These are phyloP conservation scores for Oophaga sylvatica DNA, from an alignment of 2,797 vertebrate species.

Conservation along the genomic window DNA sequence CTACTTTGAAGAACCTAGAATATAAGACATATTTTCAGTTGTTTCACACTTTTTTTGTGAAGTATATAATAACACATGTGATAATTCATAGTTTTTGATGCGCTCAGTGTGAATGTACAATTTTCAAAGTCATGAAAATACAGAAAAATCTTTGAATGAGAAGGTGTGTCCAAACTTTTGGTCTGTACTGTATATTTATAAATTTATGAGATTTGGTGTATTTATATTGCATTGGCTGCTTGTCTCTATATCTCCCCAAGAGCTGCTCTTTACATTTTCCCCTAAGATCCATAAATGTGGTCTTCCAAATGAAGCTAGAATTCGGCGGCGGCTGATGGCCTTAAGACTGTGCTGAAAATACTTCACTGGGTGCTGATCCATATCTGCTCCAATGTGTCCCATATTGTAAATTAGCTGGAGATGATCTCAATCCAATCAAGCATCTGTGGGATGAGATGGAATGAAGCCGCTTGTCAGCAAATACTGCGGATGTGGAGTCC, in stretches of 20 bases:
- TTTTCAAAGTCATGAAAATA: too few species aligned
- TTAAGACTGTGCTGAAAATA: not conserved
- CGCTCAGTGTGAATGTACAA: too few species aligned
- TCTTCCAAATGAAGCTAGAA: not conserved
- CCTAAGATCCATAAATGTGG: not conserved
- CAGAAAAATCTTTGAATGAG: too few species aligned
- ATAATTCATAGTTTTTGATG: too few species aligned
- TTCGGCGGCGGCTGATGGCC: not conserved
- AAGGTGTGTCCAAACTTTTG: too few species aligned
- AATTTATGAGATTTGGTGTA: not conserved
- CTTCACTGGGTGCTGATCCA: conserved; percentile 20
- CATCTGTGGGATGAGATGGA: conserved; percentile 8
- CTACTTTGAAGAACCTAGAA: too few species aligned
- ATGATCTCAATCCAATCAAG: conserved; percentile 9
- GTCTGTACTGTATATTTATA: too few species aligned
- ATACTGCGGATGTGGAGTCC: not conserved
- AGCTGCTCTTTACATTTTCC: not conserved
- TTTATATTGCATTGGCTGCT: conserved; percentile 4
- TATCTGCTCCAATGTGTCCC: conserved; percentile 17
- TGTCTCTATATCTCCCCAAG: not conserved
- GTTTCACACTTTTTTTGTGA: too few species aligned
- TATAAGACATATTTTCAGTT: too few species aligned
- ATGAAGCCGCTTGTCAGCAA: not conserved
- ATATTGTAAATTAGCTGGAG: conserved; percentile 21
- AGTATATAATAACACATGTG: too few species aligned